Conservation (phyloP, 1,140 invertebrate species). For the Dendrolimus punctatus region DNA sequence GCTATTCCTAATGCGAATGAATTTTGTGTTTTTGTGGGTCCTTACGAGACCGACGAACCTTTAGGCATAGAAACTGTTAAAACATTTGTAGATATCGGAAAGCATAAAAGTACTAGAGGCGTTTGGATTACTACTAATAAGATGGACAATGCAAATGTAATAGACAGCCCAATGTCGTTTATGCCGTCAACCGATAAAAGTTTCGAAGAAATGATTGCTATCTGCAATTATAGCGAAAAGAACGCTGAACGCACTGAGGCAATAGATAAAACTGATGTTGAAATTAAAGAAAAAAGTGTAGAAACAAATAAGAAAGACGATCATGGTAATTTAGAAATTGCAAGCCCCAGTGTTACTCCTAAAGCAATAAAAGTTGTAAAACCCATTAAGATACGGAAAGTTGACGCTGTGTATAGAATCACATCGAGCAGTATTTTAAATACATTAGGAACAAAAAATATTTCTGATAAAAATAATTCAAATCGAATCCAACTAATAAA, state of each 20-base stretch:
- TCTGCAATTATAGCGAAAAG: neutral
- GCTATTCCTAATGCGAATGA: constrained; percentile 44
- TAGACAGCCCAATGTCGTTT: constrained; percentile 54
- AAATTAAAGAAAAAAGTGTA: neutral
- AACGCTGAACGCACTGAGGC: too few species aligned
- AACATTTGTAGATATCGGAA: constrained; percentile 11
- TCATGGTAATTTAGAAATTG: neutral
- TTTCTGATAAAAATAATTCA: constrained; percentile 18
- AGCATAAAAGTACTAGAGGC: constrained; percentile 35
- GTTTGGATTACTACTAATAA: constrained; percentile 55
- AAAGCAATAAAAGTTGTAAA: neutral
- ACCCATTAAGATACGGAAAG: constrained; percentile 2
- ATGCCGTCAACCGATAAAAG: constrained; percentile 24
- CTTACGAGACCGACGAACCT: constrained; percentile 48
- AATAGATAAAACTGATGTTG: constrained; percentile 6
- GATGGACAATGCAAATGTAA: constrained; percentile 47
- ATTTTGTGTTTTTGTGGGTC: constrained; percentile 52
- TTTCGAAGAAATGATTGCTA: constrained; percentile 19
- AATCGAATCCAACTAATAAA: neutral
- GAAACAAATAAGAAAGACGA: neutral
- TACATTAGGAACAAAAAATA: neutral
- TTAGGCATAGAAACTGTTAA: constrained; percentile 55
- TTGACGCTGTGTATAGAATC: constrained; percentile 1
- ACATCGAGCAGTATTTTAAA: neutral
- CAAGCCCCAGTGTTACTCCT: too few species aligned